Conservation (phyloP, 2,888 invertebrate genomes). For the Gymnoscelis rufifasciata region DNA sequence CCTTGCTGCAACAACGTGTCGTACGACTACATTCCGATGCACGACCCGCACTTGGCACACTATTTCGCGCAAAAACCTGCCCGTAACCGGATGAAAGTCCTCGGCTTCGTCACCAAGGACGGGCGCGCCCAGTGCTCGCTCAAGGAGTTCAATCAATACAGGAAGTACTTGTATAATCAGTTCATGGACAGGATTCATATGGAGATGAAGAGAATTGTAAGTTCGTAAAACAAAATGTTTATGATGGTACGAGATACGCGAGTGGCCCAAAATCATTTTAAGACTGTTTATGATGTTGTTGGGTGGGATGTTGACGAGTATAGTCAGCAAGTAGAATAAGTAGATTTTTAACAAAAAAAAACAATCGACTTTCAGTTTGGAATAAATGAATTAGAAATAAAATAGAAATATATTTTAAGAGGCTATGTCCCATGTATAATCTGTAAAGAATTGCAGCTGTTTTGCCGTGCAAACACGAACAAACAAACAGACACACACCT, state of each 20-base stretch:
- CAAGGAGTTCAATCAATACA: slow-evolving; percentile 82
- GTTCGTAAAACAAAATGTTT: slow-evolving; percentile 14
- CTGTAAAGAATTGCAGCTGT: too few relatives aligned
- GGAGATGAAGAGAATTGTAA: slow-evolving; percentile 59
- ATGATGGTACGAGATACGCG: not conserved
- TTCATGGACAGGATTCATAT: slow-evolving; percentile 75
- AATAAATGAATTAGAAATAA: too few relatives aligned
- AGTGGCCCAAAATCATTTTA: too few relatives aligned
- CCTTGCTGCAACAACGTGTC: slow-evolving; percentile 69
- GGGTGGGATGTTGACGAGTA: too few relatives aligned
- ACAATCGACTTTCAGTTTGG: too few relatives aligned
- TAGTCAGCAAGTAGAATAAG: too few relatives aligned
- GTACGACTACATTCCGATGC: slow-evolving; percentile 78
- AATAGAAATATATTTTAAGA: too few relatives aligned
- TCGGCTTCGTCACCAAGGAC: slow-evolving; percentile 78
- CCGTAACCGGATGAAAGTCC: slow-evolving; percentile 61
- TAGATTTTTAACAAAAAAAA: too few relatives aligned
- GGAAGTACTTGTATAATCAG: slow-evolving; percentile 78
- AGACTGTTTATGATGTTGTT: too few relatives aligned
- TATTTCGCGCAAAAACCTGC: slow-evolving; percentile 68
- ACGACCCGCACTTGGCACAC: slow-evolving; percentile 77
- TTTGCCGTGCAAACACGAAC: too few relatives aligned
- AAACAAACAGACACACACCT: too few relatives aligned
- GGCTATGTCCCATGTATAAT: too few relatives aligned
- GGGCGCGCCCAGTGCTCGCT: slow-evolving; percentile 81